phyloP scores from a whole-genome alignment of 2,113 vertebrate species.

The Halichoeres trimaculatus region DNA sequence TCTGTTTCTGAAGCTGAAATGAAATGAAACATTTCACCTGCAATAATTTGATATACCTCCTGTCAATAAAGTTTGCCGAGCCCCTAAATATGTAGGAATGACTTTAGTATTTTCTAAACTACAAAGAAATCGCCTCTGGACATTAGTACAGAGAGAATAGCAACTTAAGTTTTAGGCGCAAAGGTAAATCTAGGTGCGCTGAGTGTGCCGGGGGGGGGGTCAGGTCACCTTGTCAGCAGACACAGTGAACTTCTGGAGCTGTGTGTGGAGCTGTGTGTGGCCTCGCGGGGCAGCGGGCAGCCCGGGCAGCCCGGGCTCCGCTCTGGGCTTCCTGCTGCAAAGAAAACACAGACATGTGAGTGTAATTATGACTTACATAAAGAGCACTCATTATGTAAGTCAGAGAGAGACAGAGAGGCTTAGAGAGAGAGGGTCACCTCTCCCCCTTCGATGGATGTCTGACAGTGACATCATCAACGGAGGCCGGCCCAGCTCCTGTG shows the following conservation, averaged over 20 bases:
- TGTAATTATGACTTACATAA: conserved; percentile 76
- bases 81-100: too few species aligned
- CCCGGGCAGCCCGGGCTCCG: conserved; percentile 55
- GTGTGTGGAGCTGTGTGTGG: conserved; percentile 77
- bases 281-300: conserved; percentile 40
- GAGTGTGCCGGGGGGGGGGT: too few species aligned
- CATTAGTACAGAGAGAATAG: too few species aligned
- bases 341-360: conserved; percentile 69
- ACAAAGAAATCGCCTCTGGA: too few species aligned
- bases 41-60: too few species aligned
- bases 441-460: conserved; percentile 67
- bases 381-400: conserved; percentile 68
- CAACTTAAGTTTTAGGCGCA: too few species aligned
- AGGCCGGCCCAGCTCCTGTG: conserved; percentile 52
- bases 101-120: too few species aligned
- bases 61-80: too few species aligned
- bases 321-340: conserved; percentile 70
- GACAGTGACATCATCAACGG: conserved; percentile 63
- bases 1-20: too few species aligned
- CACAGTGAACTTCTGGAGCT: conserved; percentile 84
- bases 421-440: conserved; percentile 74
- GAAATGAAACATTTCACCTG: too few species aligned
- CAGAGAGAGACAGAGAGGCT: conserved; percentile 20
- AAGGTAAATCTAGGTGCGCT: too few species aligned
- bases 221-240: conserved; percentile 84